A percentile compares a stretch with the other conserved stretches of the same genome.
Evolutionary conservation across 2,797 vertebrate genomes (phyloP).

Genomic region (Paedocypris micromegethes): DNA sequence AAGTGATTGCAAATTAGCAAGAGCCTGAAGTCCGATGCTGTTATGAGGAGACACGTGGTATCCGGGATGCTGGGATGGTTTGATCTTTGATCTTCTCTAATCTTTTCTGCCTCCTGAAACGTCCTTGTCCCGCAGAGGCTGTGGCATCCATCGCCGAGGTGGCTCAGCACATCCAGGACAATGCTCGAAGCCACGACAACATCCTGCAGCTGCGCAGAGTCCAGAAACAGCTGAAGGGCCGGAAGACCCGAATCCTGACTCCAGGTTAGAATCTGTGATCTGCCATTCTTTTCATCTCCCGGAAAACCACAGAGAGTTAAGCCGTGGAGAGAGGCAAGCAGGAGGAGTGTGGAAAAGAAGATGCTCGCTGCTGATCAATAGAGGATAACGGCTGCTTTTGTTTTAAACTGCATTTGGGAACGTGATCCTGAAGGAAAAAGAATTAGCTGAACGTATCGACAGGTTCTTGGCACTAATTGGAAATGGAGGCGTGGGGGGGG

Average conservation of each 20-base stretch:
- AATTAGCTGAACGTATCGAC: slow-evolving; percentile 38
- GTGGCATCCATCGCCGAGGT: slow-evolving; percentile 56
- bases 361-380: slow-evolving; percentile 54
- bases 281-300: slow-evolving; percentile 80
- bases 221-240: slow-evolving; percentile 84
- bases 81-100: background rate
- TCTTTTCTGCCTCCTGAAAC: slow-evolving; percentile 20
- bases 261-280: slow-evolving; percentile 86
- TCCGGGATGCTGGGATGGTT: no score
- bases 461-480: slow-evolving; percentile 39
- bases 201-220: slow-evolving; percentile 80
- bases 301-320: slow-evolving; percentile 32
- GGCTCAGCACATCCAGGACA: slow-evolving; percentile 68
- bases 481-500: slow-evolving; percentile 22
- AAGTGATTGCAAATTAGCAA: no score
- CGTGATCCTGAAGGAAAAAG: slow-evolving; percentile 5
- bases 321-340: slow-evolving; percentile 39
- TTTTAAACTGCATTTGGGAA: slow-evolving; percentile 16
- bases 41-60: no score
- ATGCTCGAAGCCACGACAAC: slow-evolving; percentile 73
- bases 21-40: no score
- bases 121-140: slow-evolving; percentile 49
- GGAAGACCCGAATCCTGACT: slow-evolving; percentile 79
- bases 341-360: slow-evolving; percentile 49
- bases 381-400: slow-evolving; percentile 57